A percentile compares a stretch with the other conserved stretches of the same genome.
phyloP scores from a whole-genome alignment of 2,113 vertebrate genomes.

The Chlorodrepanis virens region DNA sequence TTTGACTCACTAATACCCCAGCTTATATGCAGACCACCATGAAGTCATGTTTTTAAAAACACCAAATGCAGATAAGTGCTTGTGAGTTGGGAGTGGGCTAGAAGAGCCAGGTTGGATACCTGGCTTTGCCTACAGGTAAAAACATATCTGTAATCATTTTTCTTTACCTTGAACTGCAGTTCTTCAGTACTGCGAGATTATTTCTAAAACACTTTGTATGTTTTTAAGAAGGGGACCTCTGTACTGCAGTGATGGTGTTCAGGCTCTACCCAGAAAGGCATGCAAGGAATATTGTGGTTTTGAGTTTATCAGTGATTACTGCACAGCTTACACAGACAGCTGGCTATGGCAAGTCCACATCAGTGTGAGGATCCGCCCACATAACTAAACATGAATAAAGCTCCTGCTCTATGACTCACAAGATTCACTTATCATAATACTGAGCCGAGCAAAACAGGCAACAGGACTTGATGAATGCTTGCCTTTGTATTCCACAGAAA shows the following conservation, averaged over 20 bases:
- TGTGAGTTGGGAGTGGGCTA: background rate
- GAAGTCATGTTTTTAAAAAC: background rate
- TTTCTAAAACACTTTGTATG: background rate
- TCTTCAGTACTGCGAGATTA: background rate
- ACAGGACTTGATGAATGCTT: slow-evolving; percentile 38
- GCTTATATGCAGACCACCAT: background rate
- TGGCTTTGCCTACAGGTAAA: background rate
- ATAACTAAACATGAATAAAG: slow-evolving; percentile 11
- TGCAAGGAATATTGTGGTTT: background rate
- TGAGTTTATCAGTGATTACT: background rate
- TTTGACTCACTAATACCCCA: background rate
- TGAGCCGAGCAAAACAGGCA: slow-evolving; percentile 39
- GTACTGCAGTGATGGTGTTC: background rate
- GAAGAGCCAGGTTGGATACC: background rate
- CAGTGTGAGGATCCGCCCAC: slow-evolving; percentile 35
- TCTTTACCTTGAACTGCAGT: background rate
- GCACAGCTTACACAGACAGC: background rate
- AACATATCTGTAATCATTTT: background rate
- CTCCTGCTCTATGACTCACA: slow-evolving; percentile 27
- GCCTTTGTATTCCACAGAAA: slow-evolving; percentile 38
- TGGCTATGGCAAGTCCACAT: background rate
- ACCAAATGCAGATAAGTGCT: background rate
- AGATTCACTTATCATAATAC: background rate
- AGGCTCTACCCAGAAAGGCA: background rate
- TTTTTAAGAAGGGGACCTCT: background rate